These are phyloP conservation scores for Calidris pygmaea DNA, from an alignment of 2,113 vertebrate genomes.

Conservation along the genomic window DNA sequence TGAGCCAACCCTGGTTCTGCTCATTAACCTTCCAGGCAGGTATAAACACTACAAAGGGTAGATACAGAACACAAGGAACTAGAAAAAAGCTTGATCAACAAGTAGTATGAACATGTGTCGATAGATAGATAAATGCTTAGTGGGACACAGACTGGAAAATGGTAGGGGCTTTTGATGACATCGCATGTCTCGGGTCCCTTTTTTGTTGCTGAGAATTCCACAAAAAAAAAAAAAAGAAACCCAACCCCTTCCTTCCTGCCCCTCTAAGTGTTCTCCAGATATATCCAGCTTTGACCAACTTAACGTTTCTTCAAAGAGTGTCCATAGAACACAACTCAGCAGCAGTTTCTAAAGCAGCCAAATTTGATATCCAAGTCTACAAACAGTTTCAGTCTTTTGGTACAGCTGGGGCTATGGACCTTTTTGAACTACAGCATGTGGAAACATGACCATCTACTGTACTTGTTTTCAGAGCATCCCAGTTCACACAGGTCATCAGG, in stretches of 20 bases:
- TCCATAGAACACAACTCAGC: background rate
- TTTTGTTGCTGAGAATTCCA: background rate
- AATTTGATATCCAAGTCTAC: rapidly evolving
- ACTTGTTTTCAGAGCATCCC: background rate
- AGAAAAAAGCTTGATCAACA: background rate
- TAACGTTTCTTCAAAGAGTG: background rate
- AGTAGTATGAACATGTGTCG: rapidly evolving
- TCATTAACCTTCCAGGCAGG: background rate
- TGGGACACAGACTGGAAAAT: background rate
- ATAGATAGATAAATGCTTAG: background rate
- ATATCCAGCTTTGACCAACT: background rate
- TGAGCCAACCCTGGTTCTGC: background rate
- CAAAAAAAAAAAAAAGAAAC: rapidly evolving
- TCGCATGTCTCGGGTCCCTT: background rate
- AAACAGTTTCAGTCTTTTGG: background rate
- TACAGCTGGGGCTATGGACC: background rate
- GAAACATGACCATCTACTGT: rapidly evolving
- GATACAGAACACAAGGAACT: background rate
- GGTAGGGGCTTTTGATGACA: background rate
- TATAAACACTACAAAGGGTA: background rate
- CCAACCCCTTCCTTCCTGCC: background rate
- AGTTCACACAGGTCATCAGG: background rate
- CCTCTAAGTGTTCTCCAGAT: background rate
- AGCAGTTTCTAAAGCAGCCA: background rate
- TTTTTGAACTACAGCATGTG: background rate